Base-by-base conservation (phyloP, 2,888 invertebrate genomes). In the Melitaea athalia region DNA sequence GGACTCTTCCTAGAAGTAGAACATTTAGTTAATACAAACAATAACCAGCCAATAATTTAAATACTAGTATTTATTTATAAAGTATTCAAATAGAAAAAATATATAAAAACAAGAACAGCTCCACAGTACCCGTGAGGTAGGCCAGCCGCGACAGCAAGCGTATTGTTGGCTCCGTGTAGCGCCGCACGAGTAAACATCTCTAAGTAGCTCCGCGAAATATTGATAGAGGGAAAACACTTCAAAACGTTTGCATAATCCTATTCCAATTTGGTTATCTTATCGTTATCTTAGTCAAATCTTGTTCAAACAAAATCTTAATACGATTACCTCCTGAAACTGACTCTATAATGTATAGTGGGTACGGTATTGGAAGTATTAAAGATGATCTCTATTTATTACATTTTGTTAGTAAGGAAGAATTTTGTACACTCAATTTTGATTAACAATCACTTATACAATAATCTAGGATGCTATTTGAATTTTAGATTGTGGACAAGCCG, bases 131-230 rank as follows among this genome's bases (percentile, higher is more conserved):
- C 11, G 7, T 74, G 72, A 76, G 74, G 43, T 62, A 73, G 75
- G 76, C 70, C 76, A 77, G 71, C 67, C 63, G 57, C 52, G 65
- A 67, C 53, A 68, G 72, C 77, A 80, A 82, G 78, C 78, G 75
- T 81, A 82, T 84, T 83, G 82, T 81, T 77, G 80, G 75, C 78
- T 79, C 72, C 67, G 69, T 38, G 38, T 38, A 78, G 6, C 79
- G 77, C 76, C 76, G 75, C 74, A 61, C 70, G 77, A 76, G 81
- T 79, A 83, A 83, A 82, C 81, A 82, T 78, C 78, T 79, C 75
- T 78, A 79, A 81, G 76, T 73, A 76, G 73, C 72, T 75, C 67
- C 69, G 74, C 71, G 74, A 77, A 79, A 78, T 79, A 79, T 80
- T 79, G 76, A 79, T 77, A 77, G 72, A 72, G 69, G 76, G 74